phyloP scores from a whole-genome alignment of 2,888 invertebrate genomes.

The Xanthorhoe spadicearia region DNA sequence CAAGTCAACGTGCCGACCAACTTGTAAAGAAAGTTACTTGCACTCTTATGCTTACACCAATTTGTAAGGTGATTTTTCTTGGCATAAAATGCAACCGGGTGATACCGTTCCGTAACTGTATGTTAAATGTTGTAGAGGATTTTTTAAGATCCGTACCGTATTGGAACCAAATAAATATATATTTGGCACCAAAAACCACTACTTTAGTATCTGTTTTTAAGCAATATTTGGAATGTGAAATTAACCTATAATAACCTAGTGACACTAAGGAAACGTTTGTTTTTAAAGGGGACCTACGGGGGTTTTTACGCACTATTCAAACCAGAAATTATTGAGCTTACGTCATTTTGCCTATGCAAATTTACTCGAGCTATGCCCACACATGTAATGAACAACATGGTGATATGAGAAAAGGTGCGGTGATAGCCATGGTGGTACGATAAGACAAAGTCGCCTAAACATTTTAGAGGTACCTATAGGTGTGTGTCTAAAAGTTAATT shows the following conservation, averaged over 20 bases:
- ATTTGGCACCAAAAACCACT: too few species aligned
- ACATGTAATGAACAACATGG: background rate
- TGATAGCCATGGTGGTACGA: slow-evolving; percentile 7
- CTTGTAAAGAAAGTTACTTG: slow-evolving; percentile 66
- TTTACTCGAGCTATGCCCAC: slow-evolving; percentile 16
- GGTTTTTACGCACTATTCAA: slow-evolving; percentile 1
- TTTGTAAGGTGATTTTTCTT: slow-evolving; percentile 41
- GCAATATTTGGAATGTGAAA: background rate
- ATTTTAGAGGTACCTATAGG: background rate
- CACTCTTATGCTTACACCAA: slow-evolving; percentile 42
- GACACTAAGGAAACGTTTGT: too few species aligned
- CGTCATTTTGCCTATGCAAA: slow-evolving; percentile 25
- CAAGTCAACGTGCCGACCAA: slow-evolving; percentile 57
- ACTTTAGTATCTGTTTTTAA: background rate
- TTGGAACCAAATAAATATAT: background rate
- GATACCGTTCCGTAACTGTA: slow-evolving; percentile 12
- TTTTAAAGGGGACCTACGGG: background rate
- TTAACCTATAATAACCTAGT: background rate
- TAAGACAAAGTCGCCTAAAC: background rate
- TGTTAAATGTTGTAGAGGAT: background rate
- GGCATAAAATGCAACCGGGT: slow-evolving; percentile 27
- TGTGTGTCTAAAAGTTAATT: too few species aligned
- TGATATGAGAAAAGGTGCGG: background rate
- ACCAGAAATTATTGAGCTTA: slow-evolving; percentile 13
- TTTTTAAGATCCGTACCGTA: slow-evolving; percentile 9